These are phyloP conservation scores for Asteroscopus sphinx DNA, from an alignment of 2,888 invertebrate species.

Conservation along the genomic window DNA sequence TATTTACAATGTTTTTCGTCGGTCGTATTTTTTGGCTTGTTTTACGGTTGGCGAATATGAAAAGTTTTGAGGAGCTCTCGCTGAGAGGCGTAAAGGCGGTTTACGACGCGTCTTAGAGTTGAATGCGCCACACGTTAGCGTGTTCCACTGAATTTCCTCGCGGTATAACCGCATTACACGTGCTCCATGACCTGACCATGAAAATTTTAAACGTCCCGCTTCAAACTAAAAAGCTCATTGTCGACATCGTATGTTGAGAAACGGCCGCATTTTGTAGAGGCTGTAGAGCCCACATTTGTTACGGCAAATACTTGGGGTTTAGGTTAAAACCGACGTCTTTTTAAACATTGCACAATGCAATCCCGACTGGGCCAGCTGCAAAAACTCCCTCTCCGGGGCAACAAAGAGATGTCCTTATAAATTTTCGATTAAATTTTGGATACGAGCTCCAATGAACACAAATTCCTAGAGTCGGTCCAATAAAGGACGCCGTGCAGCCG, in stretches of 20 bases:
- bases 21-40: constrained; percentile 88
- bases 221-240: constrained; percentile 76
- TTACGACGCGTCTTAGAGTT: constrained; percentile 88
- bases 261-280: constrained; percentile 60
- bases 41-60: constrained; percentile 88
- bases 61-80: constrained; percentile 88
- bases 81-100: constrained; percentile 86
- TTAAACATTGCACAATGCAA: constrained; percentile 76
- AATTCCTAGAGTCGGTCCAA: constrained; percentile 89
- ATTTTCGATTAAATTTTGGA: constrained; percentile 89
- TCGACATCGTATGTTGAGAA: constrained; percentile 58
- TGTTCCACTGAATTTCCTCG: constrained; percentile 80
- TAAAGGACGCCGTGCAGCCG: constrained; percentile 89
- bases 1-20: constrained; percentile 89
- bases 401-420: constrained; percentile 86
- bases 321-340: constrained; percentile 72
- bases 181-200: constrained; percentile 86
- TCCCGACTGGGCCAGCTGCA: constrained; percentile 79
- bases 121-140: constrained; percentile 86
- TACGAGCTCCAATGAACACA: constrained; percentile 89
- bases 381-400: constrained; percentile 77
- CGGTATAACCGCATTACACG: constrained; percentile 85
- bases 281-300: constrained; percentile 63
- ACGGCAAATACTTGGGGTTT: constrained; percentile 66
- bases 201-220: constrained; percentile 84